A percentile compares a stretch with the other conserved stretches of the same genome.
Evolutionary conservation across 35 echinoderm and acorn worm species (phyloP).

Genomic region (Antedon bifida): DNA sequence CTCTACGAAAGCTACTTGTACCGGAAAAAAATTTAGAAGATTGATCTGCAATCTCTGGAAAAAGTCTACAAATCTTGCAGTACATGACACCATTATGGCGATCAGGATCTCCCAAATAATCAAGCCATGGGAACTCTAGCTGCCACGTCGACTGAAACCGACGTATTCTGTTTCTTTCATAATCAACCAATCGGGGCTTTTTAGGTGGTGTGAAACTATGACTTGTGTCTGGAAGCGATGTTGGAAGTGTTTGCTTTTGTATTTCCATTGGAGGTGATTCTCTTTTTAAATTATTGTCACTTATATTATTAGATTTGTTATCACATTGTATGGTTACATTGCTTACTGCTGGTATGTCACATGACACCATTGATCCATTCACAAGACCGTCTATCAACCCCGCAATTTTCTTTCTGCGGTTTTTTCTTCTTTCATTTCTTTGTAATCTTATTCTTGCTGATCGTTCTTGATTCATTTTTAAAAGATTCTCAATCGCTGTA

Average conservation of each 20-base stretch:
- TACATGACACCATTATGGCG: background rate
- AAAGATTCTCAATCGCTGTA: background rate
- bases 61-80: background rate
- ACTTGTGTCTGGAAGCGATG: background rate
- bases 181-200: background rate
- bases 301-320: too few relatives aligned
- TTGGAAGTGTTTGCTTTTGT: background rate
- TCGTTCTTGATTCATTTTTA: background rate
- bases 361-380: background rate
- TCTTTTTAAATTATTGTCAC: too few relatives aligned
- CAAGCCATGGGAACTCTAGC: background rate
- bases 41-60: background rate
- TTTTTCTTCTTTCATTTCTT: background rate
- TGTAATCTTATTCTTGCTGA: background rate
- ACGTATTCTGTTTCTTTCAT: background rate
- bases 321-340: too few relatives aligned
- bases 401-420: background rate
- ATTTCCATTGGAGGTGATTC: too few relatives aligned
- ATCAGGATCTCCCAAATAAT: background rate
- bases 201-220: background rate
- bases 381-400: background rate
- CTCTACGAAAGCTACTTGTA: background rate
- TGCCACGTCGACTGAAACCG: background rate
- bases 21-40: background rate
- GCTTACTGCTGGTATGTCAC: too few relatives aligned